These are phyloP conservation scores for Melanotaenia nigrans DNA, from an alignment of 2,797 vertebrate species.

Conservation along the genomic window DNA sequence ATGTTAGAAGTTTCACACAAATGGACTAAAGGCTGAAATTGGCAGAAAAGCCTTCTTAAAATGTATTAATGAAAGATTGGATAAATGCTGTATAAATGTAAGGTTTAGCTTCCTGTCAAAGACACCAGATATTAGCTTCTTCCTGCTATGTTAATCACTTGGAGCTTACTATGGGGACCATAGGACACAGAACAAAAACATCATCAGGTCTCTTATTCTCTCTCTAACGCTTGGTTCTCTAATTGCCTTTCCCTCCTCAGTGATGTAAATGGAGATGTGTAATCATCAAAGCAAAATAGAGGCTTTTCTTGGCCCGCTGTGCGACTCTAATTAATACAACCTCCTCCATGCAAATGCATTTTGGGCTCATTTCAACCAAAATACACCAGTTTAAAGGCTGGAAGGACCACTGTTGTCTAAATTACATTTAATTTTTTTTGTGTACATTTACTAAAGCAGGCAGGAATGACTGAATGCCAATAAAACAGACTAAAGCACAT, in stretches of 20 bases:
- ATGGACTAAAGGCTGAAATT: background rate
- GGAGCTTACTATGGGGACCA: slow-evolving; percentile 23
- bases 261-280: slow-evolving; percentile 75
- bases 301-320: slow-evolving; percentile 60
- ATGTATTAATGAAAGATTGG: slow-evolving; percentile 15
- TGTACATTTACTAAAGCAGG: slow-evolving; percentile 43
- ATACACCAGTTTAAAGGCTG: slow-evolving; percentile 38
- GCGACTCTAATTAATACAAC: slow-evolving; percentile 78
- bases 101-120: slow-evolving; percentile 24
- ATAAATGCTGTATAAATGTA: slow-evolving; percentile 22
- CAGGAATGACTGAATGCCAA: slow-evolving; percentile 29
- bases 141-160: slow-evolving; percentile 41
- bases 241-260: slow-evolving; percentile 75
- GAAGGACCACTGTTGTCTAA: slow-evolving; percentile 43
- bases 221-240: slow-evolving; percentile 53
- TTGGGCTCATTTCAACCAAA: slow-evolving; percentile 58
- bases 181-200: slow-evolving; percentile 63
- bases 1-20: background rate
- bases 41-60: background rate
- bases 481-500: slow-evolving; percentile 41
- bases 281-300: slow-evolving; percentile 80
- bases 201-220: slow-evolving; percentile 50
- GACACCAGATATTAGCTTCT: slow-evolving; percentile 25
- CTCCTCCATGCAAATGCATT: slow-evolving; percentile 61
- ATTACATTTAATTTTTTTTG: slow-evolving; percentile 47